phyloP scores from a whole-genome alignment of 2,888 invertebrate species.

The Palloptera scutellata region DNA sequence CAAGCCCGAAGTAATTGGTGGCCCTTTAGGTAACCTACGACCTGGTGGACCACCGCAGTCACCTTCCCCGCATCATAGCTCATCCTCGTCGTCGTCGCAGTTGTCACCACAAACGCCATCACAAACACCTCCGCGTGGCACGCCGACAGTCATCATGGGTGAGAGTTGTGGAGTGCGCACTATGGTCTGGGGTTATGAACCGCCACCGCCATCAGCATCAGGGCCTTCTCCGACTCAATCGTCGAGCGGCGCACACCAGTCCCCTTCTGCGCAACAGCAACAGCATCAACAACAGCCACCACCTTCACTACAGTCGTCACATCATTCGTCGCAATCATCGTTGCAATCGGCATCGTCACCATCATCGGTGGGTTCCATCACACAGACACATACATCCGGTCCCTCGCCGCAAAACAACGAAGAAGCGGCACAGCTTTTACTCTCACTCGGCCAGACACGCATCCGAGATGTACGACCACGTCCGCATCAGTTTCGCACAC shows the following conservation, averaged over 20 bases:
- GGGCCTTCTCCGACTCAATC: constrained; percentile 24
- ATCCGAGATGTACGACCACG: constrained; percentile 64
- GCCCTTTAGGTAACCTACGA: constrained; percentile 60
- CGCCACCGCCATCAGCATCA: constrained; percentile 59
- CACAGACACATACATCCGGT: constrained; percentile 63
- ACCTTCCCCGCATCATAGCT: constrained; percentile 61
- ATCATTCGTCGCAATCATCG: constrained; percentile 47
- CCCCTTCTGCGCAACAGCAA: constrained; percentile 35
- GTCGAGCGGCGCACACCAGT: constrained; percentile 34
- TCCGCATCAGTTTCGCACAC: constrained; percentile 66
- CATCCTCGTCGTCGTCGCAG: constrained; percentile 61
- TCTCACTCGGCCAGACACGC: constrained; percentile 78
- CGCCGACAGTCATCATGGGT: constrained; percentile 92
- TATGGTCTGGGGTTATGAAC: constrained; percentile 71
- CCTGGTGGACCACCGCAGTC: constrained; percentile 56
- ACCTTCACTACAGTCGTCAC: constrained; percentile 42
- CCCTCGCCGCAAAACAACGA: constrained; percentile 67
- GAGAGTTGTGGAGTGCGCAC: constrained; percentile 87
- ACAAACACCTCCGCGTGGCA: constrained; percentile 67
- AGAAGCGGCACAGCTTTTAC: constrained; percentile 74
- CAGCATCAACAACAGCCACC: constrained; percentile 47
- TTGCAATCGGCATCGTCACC: constrained; percentile 66
- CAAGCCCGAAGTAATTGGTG: constrained; percentile 83
- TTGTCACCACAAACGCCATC: constrained; percentile 63
- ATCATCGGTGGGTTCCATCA: constrained; percentile 59